Conservation (phyloP, 2,888 invertebrate species). For the Cabera pusaria region DNA sequence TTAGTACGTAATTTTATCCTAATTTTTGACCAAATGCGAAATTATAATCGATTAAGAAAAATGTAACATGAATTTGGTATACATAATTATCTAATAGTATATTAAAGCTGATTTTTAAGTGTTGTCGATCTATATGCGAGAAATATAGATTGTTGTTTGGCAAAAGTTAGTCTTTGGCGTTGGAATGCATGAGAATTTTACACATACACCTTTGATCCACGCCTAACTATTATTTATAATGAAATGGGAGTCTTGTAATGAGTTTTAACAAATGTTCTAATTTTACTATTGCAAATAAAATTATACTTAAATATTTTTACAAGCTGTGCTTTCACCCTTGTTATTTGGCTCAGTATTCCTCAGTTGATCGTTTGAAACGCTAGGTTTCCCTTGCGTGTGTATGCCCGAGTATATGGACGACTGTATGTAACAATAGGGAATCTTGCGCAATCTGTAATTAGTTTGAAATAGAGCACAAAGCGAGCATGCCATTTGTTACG, state of each 20-base stretch:
- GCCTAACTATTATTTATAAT: conserved; percentile 7
- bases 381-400: no score
- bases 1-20: conserved; percentile 59
- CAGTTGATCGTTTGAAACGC: background rate
- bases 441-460: no score
- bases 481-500: no score
- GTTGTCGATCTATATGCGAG: no score
- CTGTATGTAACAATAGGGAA: no score
- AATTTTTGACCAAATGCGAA: conserved; percentile 69
- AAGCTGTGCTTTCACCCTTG: conserved; percentile 5
- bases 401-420: no score
- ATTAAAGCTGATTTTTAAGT: conserved; percentile 7
- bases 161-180: no score
- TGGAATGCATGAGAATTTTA: no score
- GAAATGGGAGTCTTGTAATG: conserved; percentile 9
- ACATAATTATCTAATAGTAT: conserved; percentile 27
- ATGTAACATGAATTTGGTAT: conserved; percentile 40
- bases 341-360: background rate
- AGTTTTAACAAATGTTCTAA: conserved; percentile 7
- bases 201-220: no score
- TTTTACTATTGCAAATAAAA: conserved; percentile 20
- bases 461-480: no score
- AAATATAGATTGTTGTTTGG: no score
- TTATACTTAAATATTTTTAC: conserved; percentile 14
- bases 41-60: conserved; percentile 40